Evolutionary conservation across 2,797 vertebrate genomes (phyloP).

Genomic region (Fringilla coelebs): DNA sequence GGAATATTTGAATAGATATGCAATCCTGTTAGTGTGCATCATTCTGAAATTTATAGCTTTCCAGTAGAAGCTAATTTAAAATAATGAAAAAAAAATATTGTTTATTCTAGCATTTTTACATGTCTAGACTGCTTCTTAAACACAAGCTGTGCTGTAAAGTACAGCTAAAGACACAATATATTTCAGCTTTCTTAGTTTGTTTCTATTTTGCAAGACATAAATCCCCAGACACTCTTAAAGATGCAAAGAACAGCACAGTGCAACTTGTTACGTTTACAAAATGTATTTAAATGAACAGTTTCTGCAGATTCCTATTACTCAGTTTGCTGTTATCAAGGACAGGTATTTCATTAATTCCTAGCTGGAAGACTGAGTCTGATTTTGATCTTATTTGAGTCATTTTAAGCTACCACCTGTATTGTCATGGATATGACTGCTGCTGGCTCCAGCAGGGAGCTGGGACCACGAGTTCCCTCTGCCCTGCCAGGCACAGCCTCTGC

Average conservation of each 20-base stretch:
- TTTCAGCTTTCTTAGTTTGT: constrained; percentile 63
- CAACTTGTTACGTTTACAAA: constrained; percentile 35
- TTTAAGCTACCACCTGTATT: not conserved
- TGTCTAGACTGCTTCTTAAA: constrained; percentile 51
- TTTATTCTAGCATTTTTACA: constrained; percentile 68
- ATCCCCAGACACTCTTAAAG: constrained; percentile 53
- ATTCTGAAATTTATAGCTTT: constrained; percentile 56
- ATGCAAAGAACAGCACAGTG: constrained; percentile 16
- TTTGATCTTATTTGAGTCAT: not conserved
- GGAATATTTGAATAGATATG: constrained; percentile 39
- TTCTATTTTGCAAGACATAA: constrained; percentile 60
- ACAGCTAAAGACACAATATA: constrained; percentile 57
- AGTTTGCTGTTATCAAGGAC: constrained; percentile 5
- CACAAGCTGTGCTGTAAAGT: constrained; percentile 61
- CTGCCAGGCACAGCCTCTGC: not conserved
- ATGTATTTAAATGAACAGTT: constrained; percentile 40
- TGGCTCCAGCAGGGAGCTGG: not conserved
- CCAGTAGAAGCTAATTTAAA: constrained; percentile 55
- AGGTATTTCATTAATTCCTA: not conserved
- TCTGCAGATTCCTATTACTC: constrained; percentile 27
- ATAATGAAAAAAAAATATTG: constrained; percentile 60
- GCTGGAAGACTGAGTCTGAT: not conserved
- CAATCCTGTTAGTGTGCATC: constrained; percentile 36
- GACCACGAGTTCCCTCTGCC: not conserved
- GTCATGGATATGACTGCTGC: not conserved